Percentiles rank a stretch among this genome's conserved stretches.
Evolutionary conservation across 2,113 vertebrate species (phyloP).

Genomic region (Albula glossodonta): DNA sequence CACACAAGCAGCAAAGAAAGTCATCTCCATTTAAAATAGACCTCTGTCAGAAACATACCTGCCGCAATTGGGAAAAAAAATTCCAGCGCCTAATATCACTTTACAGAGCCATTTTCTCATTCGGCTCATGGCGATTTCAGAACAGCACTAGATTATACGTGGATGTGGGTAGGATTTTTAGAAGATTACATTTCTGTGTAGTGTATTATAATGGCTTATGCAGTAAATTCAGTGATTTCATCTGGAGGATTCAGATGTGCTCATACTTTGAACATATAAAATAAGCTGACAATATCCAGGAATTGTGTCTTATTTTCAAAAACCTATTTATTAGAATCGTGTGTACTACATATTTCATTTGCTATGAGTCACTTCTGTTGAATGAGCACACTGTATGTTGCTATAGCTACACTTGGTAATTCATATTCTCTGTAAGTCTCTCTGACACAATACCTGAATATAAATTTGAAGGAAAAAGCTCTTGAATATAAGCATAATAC

Average conservation of each 20-base stretch:
- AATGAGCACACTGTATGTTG: neutral
- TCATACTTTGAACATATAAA: neutral
- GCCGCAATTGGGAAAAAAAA: neutral
- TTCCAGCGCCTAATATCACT: neutral
- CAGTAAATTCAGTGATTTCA: neutral
- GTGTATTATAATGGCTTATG: neutral
- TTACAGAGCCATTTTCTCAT: neutral
- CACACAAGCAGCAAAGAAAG: neutral
- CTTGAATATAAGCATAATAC: neutral
- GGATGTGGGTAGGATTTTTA: neutral
- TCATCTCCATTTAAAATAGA: neutral
- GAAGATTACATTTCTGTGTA: neutral
- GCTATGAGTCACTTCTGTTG: neutral
- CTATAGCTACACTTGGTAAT: neutral
- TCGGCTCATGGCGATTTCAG: neutral
- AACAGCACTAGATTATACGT: neutral
- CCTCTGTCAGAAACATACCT: slow-evolving; percentile 17
- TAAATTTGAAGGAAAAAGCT: neutral
- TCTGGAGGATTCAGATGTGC: neutral
- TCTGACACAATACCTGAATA: neutral
- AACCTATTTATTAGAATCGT: neutral
- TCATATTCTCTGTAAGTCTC: neutral
- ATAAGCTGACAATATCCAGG: neutral
- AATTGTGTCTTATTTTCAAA: neutral
- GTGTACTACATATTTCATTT: neutral